Conservation (phyloP, 2,888 invertebrate genomes). For the Parnassius apollo region DNA sequence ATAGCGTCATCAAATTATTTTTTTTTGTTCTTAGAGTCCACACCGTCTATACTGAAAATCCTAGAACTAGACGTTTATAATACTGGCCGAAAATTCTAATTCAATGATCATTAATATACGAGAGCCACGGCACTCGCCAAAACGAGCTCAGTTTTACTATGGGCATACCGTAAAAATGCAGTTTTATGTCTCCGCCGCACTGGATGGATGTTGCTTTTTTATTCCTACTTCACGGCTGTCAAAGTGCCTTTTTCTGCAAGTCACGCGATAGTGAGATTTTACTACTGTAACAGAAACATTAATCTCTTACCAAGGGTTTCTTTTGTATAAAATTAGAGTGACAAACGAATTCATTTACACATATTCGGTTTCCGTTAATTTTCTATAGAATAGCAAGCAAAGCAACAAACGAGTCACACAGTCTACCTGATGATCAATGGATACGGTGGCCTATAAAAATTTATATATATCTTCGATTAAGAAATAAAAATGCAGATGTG, state of each 20-base stretch:
- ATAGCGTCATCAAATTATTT: slow-evolving; percentile 36
- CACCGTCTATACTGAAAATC: too few relatives aligned
- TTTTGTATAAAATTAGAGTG: too few relatives aligned
- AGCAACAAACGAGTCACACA: too few relatives aligned
- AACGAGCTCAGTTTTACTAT: slow-evolving; percentile 48
- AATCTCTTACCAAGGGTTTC: slow-evolving; percentile 7
- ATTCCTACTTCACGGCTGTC: slow-evolving; percentile 54
- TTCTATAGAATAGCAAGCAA: too few relatives aligned
- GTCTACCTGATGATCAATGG: too few relatives aligned
- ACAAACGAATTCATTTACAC: too few relatives aligned
- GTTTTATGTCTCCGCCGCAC: slow-evolving; percentile 52
- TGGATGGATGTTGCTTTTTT: slow-evolving; percentile 50
- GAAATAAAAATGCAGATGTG: too few relatives aligned
- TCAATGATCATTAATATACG: slow-evolving; percentile 33
- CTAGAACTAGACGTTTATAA: slow-evolving; percentile 1
- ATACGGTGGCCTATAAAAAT: too few relatives aligned
- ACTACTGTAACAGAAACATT: slow-evolving; percentile 37
- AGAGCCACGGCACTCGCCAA: slow-evolving; percentile 40
- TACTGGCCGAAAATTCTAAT: slow-evolving; percentile 17
- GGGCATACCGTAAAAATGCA: slow-evolving; percentile 54
- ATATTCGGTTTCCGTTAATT: too few relatives aligned
- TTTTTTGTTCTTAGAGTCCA: too few relatives aligned
- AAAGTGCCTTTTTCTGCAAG: slow-evolving; percentile 50
- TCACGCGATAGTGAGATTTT: slow-evolving; percentile 52
- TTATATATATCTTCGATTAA: too few relatives aligned